Conservation (phyloP, 2,113 vertebrate species). For the Perca flavescens region DNA sequence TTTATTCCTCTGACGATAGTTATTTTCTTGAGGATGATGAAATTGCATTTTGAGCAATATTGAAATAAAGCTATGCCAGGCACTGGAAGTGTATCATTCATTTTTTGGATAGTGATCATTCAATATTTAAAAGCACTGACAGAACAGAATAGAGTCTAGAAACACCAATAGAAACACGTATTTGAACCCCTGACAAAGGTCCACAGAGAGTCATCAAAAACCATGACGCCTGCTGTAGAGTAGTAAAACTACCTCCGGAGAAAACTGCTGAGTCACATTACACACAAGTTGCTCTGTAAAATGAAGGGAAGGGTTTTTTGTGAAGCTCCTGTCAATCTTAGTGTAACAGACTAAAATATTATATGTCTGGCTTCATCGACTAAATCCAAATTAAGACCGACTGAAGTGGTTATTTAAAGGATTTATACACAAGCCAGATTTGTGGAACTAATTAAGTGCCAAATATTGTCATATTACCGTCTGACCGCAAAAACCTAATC, state of each 20-base stretch:
- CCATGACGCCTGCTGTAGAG: neutral
- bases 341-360: constrained; percentile 33
- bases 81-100: neutral
- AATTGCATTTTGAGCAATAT: constrained; percentile 31
- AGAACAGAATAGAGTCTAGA: neutral
- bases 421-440: constrained; percentile 28
- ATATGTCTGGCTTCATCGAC: constrained; percentile 51
- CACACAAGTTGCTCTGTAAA: neutral
- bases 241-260: neutral
- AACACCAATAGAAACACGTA: neutral
- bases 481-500: neutral
- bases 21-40: constrained; percentile 20
- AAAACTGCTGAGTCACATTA: constrained; percentile 7
- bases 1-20: constrained; percentile 25
- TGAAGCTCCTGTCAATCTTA: constrained; percentile 28
- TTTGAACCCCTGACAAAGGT: neutral
- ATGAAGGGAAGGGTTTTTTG: neutral
- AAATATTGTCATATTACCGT: neutral
- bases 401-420: constrained; percentile 19
- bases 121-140: neutral
- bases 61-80: neutral
- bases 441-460: constrained; percentile 52
- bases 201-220: neutral
- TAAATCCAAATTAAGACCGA: constrained; percentile 52
- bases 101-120: neutral